phyloP scores from a whole-genome alignment of 1,140 invertebrate genomes.

The Drosophila eugracilis region DNA sequence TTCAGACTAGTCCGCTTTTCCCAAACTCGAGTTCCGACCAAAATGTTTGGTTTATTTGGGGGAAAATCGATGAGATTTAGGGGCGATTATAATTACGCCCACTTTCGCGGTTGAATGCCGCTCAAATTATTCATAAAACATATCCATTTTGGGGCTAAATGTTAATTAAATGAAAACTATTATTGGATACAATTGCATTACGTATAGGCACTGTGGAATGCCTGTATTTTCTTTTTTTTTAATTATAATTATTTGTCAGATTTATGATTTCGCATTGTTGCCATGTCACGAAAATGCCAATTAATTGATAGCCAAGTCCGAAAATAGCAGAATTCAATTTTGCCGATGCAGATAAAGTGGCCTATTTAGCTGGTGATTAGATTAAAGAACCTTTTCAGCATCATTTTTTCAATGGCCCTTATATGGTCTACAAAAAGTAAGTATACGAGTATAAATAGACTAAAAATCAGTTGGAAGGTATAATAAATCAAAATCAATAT shows the following conservation, averaged over 20 bases:
- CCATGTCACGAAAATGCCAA: conserved; percentile 37
- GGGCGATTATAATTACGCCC: conserved; percentile 17
- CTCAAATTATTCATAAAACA: conserved; percentile 69
- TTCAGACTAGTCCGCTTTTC: conserved; percentile 10
- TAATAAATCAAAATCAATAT: no score
- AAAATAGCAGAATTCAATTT: neutral
- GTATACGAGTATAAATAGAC: no score
- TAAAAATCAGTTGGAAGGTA: no score
- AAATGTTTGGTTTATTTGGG: neutral
- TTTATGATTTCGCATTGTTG: conserved; percentile 58
- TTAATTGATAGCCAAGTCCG: conserved; percentile 58
- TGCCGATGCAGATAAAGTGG: neutral
- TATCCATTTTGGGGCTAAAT: conserved; percentile 57
- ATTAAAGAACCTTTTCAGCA: no score
- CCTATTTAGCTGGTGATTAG: neutral
- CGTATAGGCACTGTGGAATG: conserved; percentile 26
- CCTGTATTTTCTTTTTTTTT: conserved; percentile 33
- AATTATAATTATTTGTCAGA: conserved; percentile 37
- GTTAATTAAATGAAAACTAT: conserved; percentile 74
- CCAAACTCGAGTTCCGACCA: neutral
- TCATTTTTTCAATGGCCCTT: neutral
- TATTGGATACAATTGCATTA: conserved; percentile 55
- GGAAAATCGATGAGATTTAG: conserved; percentile 27
- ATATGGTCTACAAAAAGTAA: no score
- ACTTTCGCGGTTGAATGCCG: conserved; percentile 10